Evolutionary conservation across 2,113 vertebrate genomes (phyloP).

Genomic region (Oxyura jamaicensis): DNA sequence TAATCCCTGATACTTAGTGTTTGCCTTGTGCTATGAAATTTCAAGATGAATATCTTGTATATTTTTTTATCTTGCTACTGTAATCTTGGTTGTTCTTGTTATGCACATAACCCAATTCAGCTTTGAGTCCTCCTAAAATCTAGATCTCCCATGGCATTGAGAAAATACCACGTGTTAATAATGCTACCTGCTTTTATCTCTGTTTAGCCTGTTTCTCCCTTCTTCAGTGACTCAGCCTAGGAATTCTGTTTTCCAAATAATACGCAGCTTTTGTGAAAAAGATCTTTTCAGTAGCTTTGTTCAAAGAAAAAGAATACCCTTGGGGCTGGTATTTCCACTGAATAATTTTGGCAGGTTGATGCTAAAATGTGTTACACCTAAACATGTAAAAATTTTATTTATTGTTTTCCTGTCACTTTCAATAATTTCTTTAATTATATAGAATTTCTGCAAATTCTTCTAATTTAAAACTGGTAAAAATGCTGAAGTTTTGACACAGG

Average conservation of each 20-base stretch:
- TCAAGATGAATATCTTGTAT: not conserved
- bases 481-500: not conserved
- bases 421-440: not conserved
- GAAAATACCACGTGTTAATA: not conserved
- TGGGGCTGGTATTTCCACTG: not conserved
- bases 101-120: not conserved
- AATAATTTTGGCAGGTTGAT: not conserved
- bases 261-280: not conserved
- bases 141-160: not conserved
- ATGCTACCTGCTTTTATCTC: not conserved
- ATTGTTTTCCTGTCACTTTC: not conserved
- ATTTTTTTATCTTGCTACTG: not conserved
- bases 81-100: not conserved
- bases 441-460: not conserved
- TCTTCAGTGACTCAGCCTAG: not conserved
- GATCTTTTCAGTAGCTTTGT: not conserved
- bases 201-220: not conserved
- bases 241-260: not conserved
- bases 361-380: not conserved
- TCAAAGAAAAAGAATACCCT: not conserved
- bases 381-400: not conserved
- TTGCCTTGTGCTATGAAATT: not conserved
- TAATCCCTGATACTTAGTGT: not conserved
- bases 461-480: not conserved
- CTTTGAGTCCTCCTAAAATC: not conserved